Base-by-base conservation (phyloP, 1,140 invertebrate genomes). In the Penaeus japonicus region DNA sequence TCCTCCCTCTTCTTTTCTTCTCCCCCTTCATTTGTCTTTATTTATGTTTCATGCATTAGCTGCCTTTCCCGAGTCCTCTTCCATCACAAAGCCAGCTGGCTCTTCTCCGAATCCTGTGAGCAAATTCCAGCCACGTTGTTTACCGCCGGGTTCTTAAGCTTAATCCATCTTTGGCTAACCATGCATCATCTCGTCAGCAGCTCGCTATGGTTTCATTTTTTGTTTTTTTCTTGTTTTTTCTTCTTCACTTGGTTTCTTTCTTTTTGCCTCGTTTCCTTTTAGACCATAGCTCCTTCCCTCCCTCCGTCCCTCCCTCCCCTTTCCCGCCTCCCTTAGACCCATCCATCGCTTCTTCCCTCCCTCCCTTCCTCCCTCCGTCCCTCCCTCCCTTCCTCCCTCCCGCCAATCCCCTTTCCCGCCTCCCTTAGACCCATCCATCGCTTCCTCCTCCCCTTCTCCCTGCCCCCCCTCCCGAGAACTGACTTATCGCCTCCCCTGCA, bases 401-500 rank as follows among this genome's bases (percentile, higher is more conserved):
- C 30, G 27, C 27, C 70, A 10, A 15, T 18, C 10, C 24, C 10
- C 70, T 73, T 24, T 73, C 70, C 27, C 70, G 20, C 18, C 80
- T 83, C 27, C 27, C 55, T 20, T 10, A 24, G 15, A 1, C 39
- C 55, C 55, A n/a, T 83, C 30, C 18, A 32, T 27, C 80, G 57
- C 55, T 39, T 62, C 47, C 73, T 5, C 5, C n/a, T 5, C 27
- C 78, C 57, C 77, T 62, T 55, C 54, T 35, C 57, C 30, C 62
- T 75, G 54, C 39, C 30, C 77, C 77, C 54, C 55, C 17, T 30
- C 54, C 32, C 75, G 32, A 1, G 47, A 65, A 24, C 62, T 88
- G 79, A 77, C 47, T 83, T 80, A 86, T 86, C 80, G 30, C 86
- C 70, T 62, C 27, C 70, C 79, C 54, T 55, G 79, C 79, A 82